These are phyloP conservation scores for Zelostemma sp. DNA, from an alignment of 1,140 invertebrate genomes.

Conservation along the genomic window DNA sequence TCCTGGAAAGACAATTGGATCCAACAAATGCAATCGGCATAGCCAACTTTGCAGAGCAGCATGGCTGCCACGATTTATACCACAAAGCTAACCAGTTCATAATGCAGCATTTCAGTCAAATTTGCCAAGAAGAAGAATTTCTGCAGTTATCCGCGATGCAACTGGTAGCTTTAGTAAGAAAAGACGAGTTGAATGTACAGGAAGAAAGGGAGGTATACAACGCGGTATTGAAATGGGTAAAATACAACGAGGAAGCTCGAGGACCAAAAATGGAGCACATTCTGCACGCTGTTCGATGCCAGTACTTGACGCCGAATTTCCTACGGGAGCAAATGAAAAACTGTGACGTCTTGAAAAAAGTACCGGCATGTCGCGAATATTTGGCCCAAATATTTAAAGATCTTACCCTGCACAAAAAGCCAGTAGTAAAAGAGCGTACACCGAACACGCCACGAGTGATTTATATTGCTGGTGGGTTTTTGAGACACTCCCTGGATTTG, in stretches of 20 bases:
- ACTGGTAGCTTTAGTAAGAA: constrained; percentile 82
- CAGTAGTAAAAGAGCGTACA: constrained; percentile 83
- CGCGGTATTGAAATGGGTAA: constrained; percentile 91
- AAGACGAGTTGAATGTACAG: constrained; percentile 90
- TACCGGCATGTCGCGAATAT: constrained; percentile 90
- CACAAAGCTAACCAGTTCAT: constrained; percentile 91
- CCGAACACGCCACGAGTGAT: constrained; percentile 90
- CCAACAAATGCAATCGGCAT: constrained; percentile 95
- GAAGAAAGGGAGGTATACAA: constrained; percentile 93
- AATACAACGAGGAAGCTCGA: constrained; percentile 86
- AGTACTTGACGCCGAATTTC: constrained; percentile 92
- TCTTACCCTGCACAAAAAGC: constrained; percentile 85
- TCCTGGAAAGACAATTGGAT: constrained; percentile 90
- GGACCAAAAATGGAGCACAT: constrained; percentile 89
- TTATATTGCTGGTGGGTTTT: constrained; percentile 91
- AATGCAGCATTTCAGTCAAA: constrained; percentile 89
- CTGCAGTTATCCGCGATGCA: constrained; percentile 84
- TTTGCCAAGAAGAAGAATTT: constrained; percentile 92
- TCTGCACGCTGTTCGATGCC: constrained; percentile 87
- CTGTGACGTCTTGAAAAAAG: constrained; percentile 88
- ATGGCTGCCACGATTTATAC: constrained; percentile 86
- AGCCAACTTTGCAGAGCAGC: constrained; percentile 91
- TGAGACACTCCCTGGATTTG: constrained; percentile 85
- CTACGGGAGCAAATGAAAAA: constrained; percentile 90
- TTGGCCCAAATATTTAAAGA: constrained; percentile 91